Conservation (phyloP, 2,888 invertebrate genomes). For the Drosophila nigricruria region DNA sequence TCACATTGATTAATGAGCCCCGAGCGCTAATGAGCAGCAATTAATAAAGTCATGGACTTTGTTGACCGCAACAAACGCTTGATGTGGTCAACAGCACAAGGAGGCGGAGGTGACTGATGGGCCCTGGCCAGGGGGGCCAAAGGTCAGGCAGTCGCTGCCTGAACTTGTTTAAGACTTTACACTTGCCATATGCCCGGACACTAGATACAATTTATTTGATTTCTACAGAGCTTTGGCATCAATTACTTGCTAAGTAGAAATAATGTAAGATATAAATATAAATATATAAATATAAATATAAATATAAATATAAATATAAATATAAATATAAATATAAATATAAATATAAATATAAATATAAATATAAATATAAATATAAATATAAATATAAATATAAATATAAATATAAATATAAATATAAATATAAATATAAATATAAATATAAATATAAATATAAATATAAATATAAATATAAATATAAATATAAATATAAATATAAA, state of each 20-base stretch:
- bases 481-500: conserved; percentile 1
- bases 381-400: background rate
- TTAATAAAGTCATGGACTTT: conserved; percentile 81
- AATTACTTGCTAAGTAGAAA: background rate
- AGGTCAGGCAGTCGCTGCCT: conserved; percentile 25
- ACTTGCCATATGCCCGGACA: conserved; percentile 2
- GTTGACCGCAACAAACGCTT: conserved; percentile 66
- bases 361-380: no score
- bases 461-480: conserved; percentile 1
- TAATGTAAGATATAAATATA: no score
- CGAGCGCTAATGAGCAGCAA: conserved; percentile 81
- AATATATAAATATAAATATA: no score
- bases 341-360: background rate
- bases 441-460: conserved; percentile 1
- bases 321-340: background rate
- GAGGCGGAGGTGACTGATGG: conserved; percentile 11
- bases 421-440: conserved; percentile 1
- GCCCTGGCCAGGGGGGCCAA: background rate
- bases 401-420: conserved; percentile 1
- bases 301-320: background rate
- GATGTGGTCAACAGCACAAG: conserved; percentile 37
- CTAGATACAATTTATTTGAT: no score
- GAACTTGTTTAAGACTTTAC: background rate
- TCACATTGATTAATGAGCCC: conserved; percentile 78
- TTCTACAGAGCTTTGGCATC: background rate